A percentile compares a stretch with the other conserved stretches of the same genome.
Evolutionary conservation across 2,797 vertebrate genomes (phyloP).

Genomic region (Ceryle rudis): DNA sequence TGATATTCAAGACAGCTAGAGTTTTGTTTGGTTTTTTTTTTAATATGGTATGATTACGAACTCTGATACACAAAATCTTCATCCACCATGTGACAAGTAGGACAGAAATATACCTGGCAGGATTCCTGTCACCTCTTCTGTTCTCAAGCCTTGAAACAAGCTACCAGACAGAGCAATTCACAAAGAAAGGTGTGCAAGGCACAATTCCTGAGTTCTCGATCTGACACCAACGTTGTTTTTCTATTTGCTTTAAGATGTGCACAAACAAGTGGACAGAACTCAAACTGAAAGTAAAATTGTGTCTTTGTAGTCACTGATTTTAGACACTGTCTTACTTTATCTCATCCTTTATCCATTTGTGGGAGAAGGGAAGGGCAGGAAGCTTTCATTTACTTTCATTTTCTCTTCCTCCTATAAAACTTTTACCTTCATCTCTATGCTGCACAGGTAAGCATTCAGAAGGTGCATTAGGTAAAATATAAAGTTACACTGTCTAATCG

Average conservation of each 20-base stretch:
- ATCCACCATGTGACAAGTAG: background rate
- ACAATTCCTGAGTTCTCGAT: background rate
- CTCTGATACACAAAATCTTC: background rate
- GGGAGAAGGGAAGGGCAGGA: background rate
- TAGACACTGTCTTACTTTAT: background rate
- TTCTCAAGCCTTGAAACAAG: background rate
- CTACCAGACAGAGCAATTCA: background rate
- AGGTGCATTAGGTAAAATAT: background rate
- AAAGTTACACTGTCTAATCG: background rate
- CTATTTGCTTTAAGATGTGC: background rate
- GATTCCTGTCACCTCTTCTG: background rate
- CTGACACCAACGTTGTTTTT: background rate
- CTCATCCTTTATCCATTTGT: background rate
- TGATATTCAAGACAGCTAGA: background rate
- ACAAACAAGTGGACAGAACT: background rate
- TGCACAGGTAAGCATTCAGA: background rate
- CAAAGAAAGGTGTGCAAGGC: background rate
- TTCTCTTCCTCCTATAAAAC: background rate
- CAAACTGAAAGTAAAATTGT: background rate
- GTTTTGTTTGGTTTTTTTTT: rapidly evolving
- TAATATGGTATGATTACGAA: background rate
- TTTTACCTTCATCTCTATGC: background rate
- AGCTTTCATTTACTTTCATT: background rate
- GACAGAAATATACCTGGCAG: background rate
- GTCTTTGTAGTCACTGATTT: background rate